Evolutionary conservation across 2,797 vertebrate species (phyloP).

Genomic region (Rousettus madagascariensis): DNA sequence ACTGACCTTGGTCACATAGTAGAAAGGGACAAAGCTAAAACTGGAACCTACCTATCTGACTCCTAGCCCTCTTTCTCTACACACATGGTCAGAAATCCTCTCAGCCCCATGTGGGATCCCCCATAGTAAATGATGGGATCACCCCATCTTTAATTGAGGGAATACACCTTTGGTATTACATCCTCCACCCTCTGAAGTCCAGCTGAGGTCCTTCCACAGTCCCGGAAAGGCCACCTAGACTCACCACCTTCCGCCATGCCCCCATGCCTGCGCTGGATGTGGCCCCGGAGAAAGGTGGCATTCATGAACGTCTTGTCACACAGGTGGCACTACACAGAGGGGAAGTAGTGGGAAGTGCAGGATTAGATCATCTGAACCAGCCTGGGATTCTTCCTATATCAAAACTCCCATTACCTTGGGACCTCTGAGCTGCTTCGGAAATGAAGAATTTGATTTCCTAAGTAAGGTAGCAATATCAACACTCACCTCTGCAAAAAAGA

Average conservation of each 20-base stretch:
- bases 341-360: neutral
- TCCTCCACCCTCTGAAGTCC: neutral
- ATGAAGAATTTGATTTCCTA: neutral
- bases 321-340: slow-evolving; percentile 83
- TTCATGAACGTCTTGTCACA: slow-evolving; percentile 88
- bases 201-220: neutral
- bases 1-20: neutral
- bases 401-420: neutral
- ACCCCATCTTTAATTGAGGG: neutral
- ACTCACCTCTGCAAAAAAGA: too few species aligned
- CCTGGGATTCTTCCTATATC: neutral
- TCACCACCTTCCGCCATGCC: slow-evolving; percentile 81
- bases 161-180: neutral
- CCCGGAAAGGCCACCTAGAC: neutral
- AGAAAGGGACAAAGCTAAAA: neutral
- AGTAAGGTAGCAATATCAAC: neutral
- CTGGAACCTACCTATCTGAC: neutral
- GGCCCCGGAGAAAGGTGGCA: slow-evolving; percentile 83
- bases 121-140: neutral
- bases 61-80: neutral
- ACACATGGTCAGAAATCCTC: neutral
- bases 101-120: neutral
- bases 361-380: neutral
- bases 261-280: slow-evolving; percentile 81
- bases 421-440: neutral